Base-by-base conservation (phyloP, 2,113 vertebrate genomes). In the Monopterus albus region DNA sequence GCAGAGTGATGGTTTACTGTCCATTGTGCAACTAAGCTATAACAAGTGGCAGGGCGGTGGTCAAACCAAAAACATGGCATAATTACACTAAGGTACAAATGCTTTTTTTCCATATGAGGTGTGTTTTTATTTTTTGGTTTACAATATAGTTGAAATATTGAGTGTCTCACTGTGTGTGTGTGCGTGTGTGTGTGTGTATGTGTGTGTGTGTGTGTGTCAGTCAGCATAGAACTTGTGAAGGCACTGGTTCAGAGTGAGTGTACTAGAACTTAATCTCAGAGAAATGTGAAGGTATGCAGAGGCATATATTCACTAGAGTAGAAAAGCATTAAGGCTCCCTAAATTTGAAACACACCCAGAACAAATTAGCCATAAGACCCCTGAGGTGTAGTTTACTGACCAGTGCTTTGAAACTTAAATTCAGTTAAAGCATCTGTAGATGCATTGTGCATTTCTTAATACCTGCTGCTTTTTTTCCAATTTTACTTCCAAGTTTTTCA, bases 61-160 rank as follows among this genome's bases (percentile, higher is more conserved):
- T 73, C 21, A 78, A 88, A 90, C 84, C 65, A 84, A 79, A 86
- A 88, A 84, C 29, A 75, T 69, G 56, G n/a, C 53, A 40, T 35
- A 79, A 82, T 63, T 76, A 80, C 74, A 83, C 78, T 71, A 79
- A 81, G 64, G 60, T 88, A 85, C 84, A 72, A 72, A 83, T 53
- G 61, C 46, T 70, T 81, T 71, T 55, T 33, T 59, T 33, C 18
- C 42, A 53, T 72, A 70, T 73, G 60, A 60, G 66, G 70, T 73
- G 73, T 77, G 66, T 83, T 70, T 81, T 50, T 65, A 40, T 53
- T 52, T 26, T 76, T 83, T 75, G 67, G 51, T 87, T 81, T 84
- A 62, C 49, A 68, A 66, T 87, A 78, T 87, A 85, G 72, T 86
- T 81, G 29, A 81, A 81, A 74, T 84, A 79, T 80, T 75, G 72